Evolutionary conservation across 1,140 invertebrate species (phyloP).

Genomic region (Linepithema humile): DNA sequence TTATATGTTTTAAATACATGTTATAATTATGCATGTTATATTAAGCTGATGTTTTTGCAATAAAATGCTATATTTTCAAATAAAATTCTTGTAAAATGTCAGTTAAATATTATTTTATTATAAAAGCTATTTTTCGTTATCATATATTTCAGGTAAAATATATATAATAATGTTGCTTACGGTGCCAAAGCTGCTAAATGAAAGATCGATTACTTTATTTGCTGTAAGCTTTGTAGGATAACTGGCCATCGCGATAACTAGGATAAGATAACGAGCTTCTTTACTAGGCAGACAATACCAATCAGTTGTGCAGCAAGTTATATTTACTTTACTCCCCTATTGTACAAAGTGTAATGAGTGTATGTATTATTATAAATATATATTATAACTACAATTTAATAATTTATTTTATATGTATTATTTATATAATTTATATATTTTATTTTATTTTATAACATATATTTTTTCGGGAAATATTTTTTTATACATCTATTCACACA

Average conservation of each 20-base stretch:
- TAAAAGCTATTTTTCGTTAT: neutral
- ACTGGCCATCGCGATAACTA: slow-evolving; percentile 55
- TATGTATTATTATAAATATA: neutral
- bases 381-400: neutral
- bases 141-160: neutral
- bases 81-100: neutral
- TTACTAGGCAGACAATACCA: slow-evolving; percentile 62
- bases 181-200: slow-evolving; percentile 30
- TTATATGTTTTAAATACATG: neutral
- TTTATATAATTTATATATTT: neutral
- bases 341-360: neutral
- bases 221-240: slow-evolving; percentile 31
- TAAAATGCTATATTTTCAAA: neutral
- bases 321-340: slow-evolving; percentile 56
- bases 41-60: too few relatives aligned
- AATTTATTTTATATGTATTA: too few relatives aligned
- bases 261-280: slow-evolving; percentile 37
- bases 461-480: neutral
- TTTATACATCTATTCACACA: too few relatives aligned
- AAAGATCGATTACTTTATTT: slow-evolving; percentile 55
- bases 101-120: neutral
- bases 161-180: slow-evolving; percentile 36
- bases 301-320: slow-evolving; percentile 50
- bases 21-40: neutral
- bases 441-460: neutral